These are phyloP conservation scores for Bovichtus variegatus DNA, from an alignment of 2,797 vertebrate species.

Conservation along the genomic window DNA sequence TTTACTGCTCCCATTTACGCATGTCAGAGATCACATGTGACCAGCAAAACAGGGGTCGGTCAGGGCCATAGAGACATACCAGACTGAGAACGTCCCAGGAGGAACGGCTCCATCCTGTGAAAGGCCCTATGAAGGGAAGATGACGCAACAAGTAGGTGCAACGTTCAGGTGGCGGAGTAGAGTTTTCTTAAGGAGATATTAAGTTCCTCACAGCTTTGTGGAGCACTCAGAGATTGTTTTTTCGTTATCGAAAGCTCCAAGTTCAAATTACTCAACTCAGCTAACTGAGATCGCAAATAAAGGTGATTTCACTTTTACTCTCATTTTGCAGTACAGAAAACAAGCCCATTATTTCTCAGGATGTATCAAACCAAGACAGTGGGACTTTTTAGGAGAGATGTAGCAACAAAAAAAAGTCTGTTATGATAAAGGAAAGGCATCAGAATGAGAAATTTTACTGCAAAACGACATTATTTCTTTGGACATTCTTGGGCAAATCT, in stretches of 20 bases:
- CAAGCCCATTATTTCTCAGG: too few relatives aligned
- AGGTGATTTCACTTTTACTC: too few relatives aligned
- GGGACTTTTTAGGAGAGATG: too few relatives aligned
- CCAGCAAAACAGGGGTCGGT: conserved; percentile 33
- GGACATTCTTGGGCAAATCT: not conserved
- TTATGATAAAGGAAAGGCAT: not conserved
- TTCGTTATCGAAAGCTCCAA: fast-evolving
- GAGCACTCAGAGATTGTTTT: not conserved
- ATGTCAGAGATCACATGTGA: conserved; percentile 13
- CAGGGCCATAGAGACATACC: conserved; percentile 1
- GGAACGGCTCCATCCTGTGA: not conserved
- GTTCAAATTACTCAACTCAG: not conserved
- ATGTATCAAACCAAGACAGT: too few relatives aligned
- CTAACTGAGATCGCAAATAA: too few relatives aligned
- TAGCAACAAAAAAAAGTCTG: too few relatives aligned
- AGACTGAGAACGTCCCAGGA: not conserved
- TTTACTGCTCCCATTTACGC: conserved; percentile 31
- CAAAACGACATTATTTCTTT: not conserved
- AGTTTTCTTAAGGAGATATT: not conserved
- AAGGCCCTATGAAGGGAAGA: not conserved
- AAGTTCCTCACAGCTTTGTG: too few relatives aligned
- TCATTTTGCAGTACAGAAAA: too few relatives aligned
- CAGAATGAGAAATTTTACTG: not conserved
- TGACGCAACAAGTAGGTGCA: not conserved
- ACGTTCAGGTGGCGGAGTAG: not conserved